A percentile compares a stretch with the other conserved stretches of the same genome.
Evolutionary conservation across 2,888 invertebrate species (phyloP).

Genomic region (Toxonevra muliebris): DNA sequence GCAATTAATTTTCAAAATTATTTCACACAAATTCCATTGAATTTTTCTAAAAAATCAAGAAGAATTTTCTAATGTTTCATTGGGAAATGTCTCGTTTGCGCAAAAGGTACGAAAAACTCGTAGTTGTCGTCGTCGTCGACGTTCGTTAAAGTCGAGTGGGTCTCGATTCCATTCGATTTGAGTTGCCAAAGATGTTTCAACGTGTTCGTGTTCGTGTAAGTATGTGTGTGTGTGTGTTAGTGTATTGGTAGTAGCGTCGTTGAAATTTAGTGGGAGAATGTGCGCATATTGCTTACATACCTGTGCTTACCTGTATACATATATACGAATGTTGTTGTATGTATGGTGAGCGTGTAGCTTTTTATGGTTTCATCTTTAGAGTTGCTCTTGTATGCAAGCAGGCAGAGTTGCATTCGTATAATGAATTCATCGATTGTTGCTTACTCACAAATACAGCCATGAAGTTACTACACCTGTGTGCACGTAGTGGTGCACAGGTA

Average conservation of each 20-base stretch:
- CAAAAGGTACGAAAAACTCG: conserved; percentile 61
- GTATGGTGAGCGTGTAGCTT: conserved; percentile 19
- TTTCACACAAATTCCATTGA: conserved; percentile 5
- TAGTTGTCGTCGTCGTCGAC: conserved; percentile 51
- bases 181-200: too few relatives aligned
- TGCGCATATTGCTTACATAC: background rate
- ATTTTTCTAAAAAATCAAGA: conserved; percentile 19
- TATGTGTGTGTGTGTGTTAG: conserved; percentile 34
- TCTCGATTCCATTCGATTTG: background rate
- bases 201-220: conserved; percentile 16
- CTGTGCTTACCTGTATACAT: conserved; percentile 11
- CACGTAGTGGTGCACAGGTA: background rate
- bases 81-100: conserved; percentile 47
- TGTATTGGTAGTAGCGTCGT: background rate
- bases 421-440: too few relatives aligned
- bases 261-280: conserved; percentile 33
- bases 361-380: conserved; percentile 39
- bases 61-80: conserved; percentile 42
- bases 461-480: background rate
- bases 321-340: background rate
- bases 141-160: conserved; percentile 22
- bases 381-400: too few relatives aligned
- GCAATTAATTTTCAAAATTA: conserved; percentile 22
- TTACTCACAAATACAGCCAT: too few relatives aligned
- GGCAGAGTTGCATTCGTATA: too few relatives aligned